Evolutionary conservation across 1,140 invertebrate species (phyloP).

Genomic region (Drosophila lacertosa): DNA sequence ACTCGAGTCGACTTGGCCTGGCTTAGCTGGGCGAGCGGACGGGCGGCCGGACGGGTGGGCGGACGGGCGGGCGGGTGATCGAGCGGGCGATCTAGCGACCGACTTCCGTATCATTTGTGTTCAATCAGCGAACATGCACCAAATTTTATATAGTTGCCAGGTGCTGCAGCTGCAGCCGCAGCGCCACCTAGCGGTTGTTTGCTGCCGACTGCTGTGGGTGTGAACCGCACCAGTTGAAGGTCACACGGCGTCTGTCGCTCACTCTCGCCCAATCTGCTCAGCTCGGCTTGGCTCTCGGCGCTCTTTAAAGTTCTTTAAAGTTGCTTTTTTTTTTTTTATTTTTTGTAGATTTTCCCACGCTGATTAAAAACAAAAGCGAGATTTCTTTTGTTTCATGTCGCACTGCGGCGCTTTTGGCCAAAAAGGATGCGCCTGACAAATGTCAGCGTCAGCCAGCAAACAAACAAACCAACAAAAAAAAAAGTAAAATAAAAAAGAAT

Average conservation of each 20-base stretch:
- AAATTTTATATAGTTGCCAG: constrained; percentile 72
- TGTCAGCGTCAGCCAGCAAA: constrained; percentile 52
- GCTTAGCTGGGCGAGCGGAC: not conserved
- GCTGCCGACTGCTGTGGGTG: constrained; percentile 67
- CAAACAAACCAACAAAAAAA: too few species aligned
- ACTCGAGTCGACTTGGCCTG: not conserved
- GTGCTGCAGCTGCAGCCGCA: constrained; percentile 60
- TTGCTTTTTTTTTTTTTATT: constrained; percentile 15
- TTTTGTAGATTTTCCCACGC: constrained; percentile 78
- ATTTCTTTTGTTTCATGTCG: constrained; percentile 44
- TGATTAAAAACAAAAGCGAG: constrained; percentile 61
- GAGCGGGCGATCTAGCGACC: too few species aligned
- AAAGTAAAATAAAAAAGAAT: too few species aligned
- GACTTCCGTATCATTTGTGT: constrained; percentile 81
- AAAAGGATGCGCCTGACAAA: constrained; percentile 75
- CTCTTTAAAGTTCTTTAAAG: constrained; percentile 15
- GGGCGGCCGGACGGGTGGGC: too few species aligned
- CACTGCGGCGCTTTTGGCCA: constrained; percentile 37
- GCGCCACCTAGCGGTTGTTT: constrained; percentile 34
- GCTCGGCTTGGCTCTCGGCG: not conserved
- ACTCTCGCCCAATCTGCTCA: not conserved
- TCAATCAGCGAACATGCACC: constrained; percentile 81
- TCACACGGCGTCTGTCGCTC: constrained; percentile 5
- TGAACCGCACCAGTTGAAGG: constrained; percentile 56
- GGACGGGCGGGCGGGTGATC: too few species aligned